A percentile compares a stretch with the other conserved stretches of the same genome.
phyloP scores from a whole-genome alignment of 1,140 invertebrate species.

The Globodera rostochiensis region DNA sequence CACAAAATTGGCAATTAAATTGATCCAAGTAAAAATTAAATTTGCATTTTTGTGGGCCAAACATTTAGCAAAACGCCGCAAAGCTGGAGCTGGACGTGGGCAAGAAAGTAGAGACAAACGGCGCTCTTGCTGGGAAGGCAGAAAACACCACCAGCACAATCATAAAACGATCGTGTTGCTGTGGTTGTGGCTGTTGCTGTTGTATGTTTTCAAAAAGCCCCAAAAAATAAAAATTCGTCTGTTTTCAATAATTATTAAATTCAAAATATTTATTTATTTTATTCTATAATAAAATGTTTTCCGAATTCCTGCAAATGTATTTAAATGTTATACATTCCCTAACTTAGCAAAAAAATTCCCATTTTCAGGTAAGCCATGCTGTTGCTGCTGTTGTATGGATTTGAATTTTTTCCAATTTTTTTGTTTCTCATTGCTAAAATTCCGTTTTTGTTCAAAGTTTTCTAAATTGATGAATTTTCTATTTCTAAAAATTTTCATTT shows the following conservation, averaged over 20 bases:
- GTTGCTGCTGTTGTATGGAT: constrained; percentile 25
- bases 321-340: too few relatives aligned
- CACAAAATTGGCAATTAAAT: too few relatives aligned
- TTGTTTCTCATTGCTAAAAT: too few relatives aligned
- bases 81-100: too few relatives aligned
- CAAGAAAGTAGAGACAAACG: not conserved
- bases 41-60: too few relatives aligned
- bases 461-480: not conserved
- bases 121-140: not conserved
- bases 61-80: too few relatives aligned
- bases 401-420: not conserved
- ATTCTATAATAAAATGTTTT: too few relatives aligned
- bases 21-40: too few relatives aligned
- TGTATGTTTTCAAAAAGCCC: not conserved
- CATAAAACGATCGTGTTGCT: constrained; percentile 17
- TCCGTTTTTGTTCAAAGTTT: not conserved
- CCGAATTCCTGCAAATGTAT: too few relatives aligned
- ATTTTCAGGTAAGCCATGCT: constrained; percentile 29
- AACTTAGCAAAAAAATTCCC: not conserved
- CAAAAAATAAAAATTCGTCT: not conserved
- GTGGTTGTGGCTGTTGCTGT: constrained; percentile 24
- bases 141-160: not conserved
- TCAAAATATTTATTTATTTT: constrained; percentile 16
- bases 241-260: not conserved
- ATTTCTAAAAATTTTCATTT: not conserved